Evolutionary conservation across 2,888 invertebrate species (phyloP).

Genomic region (Psylliodes chrysocephalus): DNA sequence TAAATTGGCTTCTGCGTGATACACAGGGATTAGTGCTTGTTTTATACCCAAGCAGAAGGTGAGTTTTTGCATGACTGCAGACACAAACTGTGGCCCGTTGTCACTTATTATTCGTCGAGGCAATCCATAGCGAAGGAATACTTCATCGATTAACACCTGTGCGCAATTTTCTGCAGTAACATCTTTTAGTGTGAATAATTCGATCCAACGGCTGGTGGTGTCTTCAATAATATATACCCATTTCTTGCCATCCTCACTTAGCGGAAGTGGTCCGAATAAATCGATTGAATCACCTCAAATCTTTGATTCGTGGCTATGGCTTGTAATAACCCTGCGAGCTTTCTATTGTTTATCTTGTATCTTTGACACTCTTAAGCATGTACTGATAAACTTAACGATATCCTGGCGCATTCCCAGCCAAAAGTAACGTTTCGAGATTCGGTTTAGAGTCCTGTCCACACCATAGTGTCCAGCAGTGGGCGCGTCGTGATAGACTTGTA

Average conservation of each 20-base stretch:
- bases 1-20: conserved; percentile 43
- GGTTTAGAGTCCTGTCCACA: not conserved
- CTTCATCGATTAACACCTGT: conserved; percentile 44
- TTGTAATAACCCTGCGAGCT: not conserved
- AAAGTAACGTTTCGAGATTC: not conserved
- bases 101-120: too few relatives aligned
- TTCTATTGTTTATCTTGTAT: not conserved
- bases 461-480: too few relatives aligned
- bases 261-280: conserved; percentile 43
- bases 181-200: too few relatives aligned
- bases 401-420: too few relatives aligned
- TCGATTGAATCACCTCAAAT: conserved; percentile 38
- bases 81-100: conserved; percentile 56
- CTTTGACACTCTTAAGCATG: not conserved
- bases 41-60: conserved; percentile 49
- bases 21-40: conserved; percentile 48
- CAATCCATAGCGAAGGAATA: conserved; percentile 53
- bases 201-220: too few relatives aligned
- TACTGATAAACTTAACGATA: not conserved
- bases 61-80: conserved; percentile 52
- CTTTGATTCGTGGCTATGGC: conserved; percentile 20
- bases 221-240: too few relatives aligned
- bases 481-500: too few relatives aligned
- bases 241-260: not conserved
- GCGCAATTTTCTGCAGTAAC: conserved; percentile 43